A percentile compares a stretch with the other conserved stretches of the same genome.
Evolutionary conservation across 2,113 vertebrate species (phyloP).

Genomic region (Pao palembangensis): DNA sequence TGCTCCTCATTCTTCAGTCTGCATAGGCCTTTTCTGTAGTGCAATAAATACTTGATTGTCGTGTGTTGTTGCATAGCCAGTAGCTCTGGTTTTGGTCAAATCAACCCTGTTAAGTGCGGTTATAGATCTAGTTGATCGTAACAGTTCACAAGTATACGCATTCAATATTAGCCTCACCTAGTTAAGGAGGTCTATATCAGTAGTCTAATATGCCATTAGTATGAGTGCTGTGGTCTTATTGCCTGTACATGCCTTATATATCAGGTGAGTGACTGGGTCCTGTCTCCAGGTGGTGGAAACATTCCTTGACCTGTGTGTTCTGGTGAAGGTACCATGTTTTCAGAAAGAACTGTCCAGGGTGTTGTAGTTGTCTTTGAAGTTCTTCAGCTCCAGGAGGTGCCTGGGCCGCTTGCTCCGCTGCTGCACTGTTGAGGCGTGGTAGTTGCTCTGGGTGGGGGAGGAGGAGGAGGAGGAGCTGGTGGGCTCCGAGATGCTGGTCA

Average conservation of each 20-base stretch:
- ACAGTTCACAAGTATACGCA: conserved; percentile 11
- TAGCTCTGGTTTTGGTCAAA: conserved; percentile 52
- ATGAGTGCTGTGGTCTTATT: not conserved
- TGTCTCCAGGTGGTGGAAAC: not conserved
- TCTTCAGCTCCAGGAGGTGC: conserved; percentile 94
- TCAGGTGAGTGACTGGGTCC: not conserved
- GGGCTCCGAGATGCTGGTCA: conserved; percentile 77
- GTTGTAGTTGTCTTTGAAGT: conserved; percentile 98
- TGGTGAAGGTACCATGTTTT: conserved; percentile 29
- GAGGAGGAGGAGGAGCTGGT: conserved; percentile 45
- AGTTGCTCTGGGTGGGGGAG: conserved; percentile 88
- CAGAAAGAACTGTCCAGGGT: conserved; percentile 90
- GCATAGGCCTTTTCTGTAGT: conserved; percentile 48
- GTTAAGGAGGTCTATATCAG: conserved; percentile 20
- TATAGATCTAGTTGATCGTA: not conserved
- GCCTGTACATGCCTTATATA: not conserved
- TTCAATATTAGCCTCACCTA: conserved; percentile 33
- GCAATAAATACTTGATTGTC: conserved; percentile 70
- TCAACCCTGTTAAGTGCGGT: conserved; percentile 22
- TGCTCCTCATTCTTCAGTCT: conserved; percentile 3
- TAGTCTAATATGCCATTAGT: conserved; percentile 26
- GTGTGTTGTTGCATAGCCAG: conserved; percentile 45
- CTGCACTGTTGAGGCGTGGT: conserved; percentile 82
- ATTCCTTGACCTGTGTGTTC: not conserved
- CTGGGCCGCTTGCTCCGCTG: conserved; percentile 93